Conservation (phyloP, 2,113 vertebrate genomes). For the Xiphorhynchus elegans region DNA sequence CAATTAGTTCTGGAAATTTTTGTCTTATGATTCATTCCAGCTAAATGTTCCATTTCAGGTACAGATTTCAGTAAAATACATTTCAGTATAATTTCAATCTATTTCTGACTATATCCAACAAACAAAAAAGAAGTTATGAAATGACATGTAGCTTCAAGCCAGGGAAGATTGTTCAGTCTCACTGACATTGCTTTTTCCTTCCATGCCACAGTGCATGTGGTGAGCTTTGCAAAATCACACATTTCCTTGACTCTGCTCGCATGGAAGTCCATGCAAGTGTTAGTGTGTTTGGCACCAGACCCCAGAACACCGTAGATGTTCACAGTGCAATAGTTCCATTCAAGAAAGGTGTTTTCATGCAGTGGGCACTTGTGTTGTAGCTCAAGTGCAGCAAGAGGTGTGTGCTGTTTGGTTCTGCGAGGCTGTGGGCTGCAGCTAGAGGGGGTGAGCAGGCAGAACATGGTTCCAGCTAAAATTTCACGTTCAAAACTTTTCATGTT, state of each 20-base stretch:
- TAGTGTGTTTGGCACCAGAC: background rate
- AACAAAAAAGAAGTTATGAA: background rate
- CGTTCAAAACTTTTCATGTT: background rate
- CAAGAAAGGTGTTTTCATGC: background rate
- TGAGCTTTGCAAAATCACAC: background rate
- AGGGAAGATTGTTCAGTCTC: background rate
- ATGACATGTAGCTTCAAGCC: background rate
- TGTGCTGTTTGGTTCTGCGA: background rate
- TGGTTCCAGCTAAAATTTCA: background rate
- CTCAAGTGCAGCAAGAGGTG: accelerated
- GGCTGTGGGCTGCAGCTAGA: constrained; percentile 50
- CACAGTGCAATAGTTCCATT: background rate
- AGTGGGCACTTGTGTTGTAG: background rate
- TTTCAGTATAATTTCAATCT: background rate
- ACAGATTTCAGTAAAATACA: background rate
- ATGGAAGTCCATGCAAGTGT: background rate
- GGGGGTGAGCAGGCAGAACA: constrained; percentile 60
- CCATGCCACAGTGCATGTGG: background rate
- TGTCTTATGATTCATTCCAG: background rate
- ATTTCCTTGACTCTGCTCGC: background rate
- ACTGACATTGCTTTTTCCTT: background rate
- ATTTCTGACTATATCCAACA: background rate
- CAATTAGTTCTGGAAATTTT: background rate
- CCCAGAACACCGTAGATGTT: background rate
- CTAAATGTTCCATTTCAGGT: background rate